Percentiles rank a stretch among this genome's conserved stretches.
Evolutionary conservation across 2,113 vertebrate genomes (phyloP).

Genomic region (Nibea coibor): DNA sequence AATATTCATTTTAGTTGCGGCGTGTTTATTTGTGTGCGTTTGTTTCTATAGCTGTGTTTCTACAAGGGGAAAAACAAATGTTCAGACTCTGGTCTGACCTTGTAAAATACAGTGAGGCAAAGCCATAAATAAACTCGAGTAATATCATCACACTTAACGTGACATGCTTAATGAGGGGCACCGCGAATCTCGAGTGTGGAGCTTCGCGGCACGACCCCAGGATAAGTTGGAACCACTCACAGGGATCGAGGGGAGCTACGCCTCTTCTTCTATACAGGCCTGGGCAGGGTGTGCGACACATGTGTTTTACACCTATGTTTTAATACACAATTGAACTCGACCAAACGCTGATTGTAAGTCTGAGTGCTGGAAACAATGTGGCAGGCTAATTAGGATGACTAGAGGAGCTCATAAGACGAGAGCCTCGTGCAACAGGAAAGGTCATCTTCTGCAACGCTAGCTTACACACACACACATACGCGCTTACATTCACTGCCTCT

Average conservation of each 20-base stretch:
- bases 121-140: not conserved
- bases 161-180: not conserved
- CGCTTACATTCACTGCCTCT: not conserved
- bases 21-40: slow-evolving; percentile 23
- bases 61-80: slow-evolving; percentile 15
- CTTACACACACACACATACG: not conserved
- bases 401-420: slow-evolving; percentile 38
- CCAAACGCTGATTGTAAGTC: slow-evolving; percentile 28
- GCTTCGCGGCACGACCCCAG: slow-evolving; percentile 17
- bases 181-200: slow-evolving; percentile 2
- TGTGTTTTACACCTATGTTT: slow-evolving; percentile 22
- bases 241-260: slow-evolving; percentile 12
- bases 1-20: slow-evolving; percentile 27
- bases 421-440: slow-evolving; percentile 39
- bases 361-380: slow-evolving; percentile 35
- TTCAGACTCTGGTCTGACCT: slow-evolving; percentile 4
- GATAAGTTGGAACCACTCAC: slow-evolving; percentile 32
- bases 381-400: slow-evolving; percentile 50
- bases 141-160: not conserved
- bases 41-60: slow-evolving; percentile 1
- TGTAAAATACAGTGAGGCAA: not conserved
- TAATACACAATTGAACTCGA: slow-evolving; percentile 52
- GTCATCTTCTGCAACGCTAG: slow-evolving; percentile 27
- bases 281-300: not conserved
- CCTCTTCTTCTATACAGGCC: slow-evolving; percentile 1